A percentile compares a stretch with the other conserved stretches of the same genome.
phyloP scores from a whole-genome alignment of 1,140 invertebrate species.

The Drosophila ohnishii region DNA sequence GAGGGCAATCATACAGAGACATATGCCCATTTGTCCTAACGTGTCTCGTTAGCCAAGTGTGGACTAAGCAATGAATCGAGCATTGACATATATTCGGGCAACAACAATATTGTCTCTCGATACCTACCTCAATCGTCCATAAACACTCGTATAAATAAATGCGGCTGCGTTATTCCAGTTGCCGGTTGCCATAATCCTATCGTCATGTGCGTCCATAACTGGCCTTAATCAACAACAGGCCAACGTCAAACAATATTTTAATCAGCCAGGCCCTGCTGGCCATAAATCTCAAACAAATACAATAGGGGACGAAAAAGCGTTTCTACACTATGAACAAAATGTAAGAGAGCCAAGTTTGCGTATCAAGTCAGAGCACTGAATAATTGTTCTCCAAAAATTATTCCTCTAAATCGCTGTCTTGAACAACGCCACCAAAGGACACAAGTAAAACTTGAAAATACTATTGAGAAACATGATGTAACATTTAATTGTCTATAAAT shows the following conservation, averaged over 20 bases:
- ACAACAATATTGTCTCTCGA: constrained; percentile 38
- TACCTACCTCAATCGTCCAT: constrained; percentile 50
- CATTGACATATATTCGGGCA: constrained; percentile 22
- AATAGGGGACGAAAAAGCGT: constrained; percentile 4
- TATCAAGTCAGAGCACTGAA: background rate
- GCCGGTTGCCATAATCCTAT: constrained; percentile 33
- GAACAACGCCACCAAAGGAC: background rate
- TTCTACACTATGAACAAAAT: background rate
- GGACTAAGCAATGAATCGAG: constrained; percentile 7
- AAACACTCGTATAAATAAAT: constrained; percentile 36
- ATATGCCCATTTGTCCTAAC: background rate
- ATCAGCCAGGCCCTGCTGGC: constrained; percentile 38
- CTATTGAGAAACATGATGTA: background rate
- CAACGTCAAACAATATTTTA: constrained; percentile 68
- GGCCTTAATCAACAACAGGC: constrained; percentile 51
- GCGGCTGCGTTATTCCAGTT: constrained; percentile 22
- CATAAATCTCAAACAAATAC: constrained; percentile 48
- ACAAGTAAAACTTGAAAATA: background rate
- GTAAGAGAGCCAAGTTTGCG: background rate
- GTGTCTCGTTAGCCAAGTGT: constrained; percentile 8
- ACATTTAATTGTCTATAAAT: background rate
- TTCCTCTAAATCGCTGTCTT: background rate
- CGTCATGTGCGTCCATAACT: constrained; percentile 30
- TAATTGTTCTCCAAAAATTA: background rate
- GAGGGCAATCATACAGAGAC: background rate